A percentile compares a stretch with the other conserved stretches of the same genome.
Conservation (phyloP, 2,113 vertebrate species). For the Xiphophorus couchianus region DNA sequence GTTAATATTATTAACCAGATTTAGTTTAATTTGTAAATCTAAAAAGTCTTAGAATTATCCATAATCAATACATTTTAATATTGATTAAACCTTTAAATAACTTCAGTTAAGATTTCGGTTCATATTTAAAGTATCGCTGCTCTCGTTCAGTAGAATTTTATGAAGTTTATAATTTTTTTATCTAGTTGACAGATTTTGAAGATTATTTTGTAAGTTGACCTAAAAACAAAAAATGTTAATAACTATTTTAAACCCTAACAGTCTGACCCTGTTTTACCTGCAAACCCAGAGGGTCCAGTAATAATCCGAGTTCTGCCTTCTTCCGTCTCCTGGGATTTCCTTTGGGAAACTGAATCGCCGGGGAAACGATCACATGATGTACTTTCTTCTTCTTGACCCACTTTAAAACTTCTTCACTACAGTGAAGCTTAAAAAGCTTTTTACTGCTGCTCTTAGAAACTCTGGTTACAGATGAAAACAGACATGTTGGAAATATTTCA, state of each 20-base stretch:
- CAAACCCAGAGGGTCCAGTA: background rate
- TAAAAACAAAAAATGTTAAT: background rate
- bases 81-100: background rate
- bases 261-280: background rate
- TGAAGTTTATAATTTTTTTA: background rate
- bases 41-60: background rate
- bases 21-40: background rate
- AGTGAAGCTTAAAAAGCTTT: background rate
- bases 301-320: background rate
- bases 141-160: background rate
- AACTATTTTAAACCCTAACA: background rate
- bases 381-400: conserved; percentile 3
- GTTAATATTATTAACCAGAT: too few species aligned
- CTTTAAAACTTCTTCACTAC: background rate
- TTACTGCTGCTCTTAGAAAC: background rate
- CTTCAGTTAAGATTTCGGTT: background rate
- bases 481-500: too few species aligned
- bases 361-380: background rate
- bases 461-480: too few species aligned
- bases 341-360: background rate
- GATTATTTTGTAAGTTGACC: background rate
- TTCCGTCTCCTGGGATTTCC: background rate
- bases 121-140: background rate
- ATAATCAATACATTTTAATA: background rate
- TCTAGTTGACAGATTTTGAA: background rate